Conservation (phyloP, 2,797 vertebrate species). For the Philypnodon macrostomus region DNA sequence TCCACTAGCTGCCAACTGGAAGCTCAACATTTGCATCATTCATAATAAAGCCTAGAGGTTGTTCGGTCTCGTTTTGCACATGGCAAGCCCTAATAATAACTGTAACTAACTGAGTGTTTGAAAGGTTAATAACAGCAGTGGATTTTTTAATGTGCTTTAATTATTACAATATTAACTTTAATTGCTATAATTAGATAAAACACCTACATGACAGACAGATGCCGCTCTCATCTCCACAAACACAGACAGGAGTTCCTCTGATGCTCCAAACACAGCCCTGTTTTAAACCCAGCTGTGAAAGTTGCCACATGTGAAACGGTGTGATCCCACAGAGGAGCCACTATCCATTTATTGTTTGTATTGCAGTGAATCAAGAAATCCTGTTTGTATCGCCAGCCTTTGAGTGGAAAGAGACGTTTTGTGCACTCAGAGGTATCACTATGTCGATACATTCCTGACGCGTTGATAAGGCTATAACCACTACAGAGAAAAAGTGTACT, state of each 20-base stretch:
- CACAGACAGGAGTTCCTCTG: slow-evolving; percentile 29
- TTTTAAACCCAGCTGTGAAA: slow-evolving; percentile 38
- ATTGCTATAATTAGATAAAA: slow-evolving; percentile 45
- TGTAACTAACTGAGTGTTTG: no score
- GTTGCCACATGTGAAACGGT: slow-evolving; percentile 28
- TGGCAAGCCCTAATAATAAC: not conserved
- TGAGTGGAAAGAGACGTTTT: slow-evolving; percentile 30
- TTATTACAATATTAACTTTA: slow-evolving; percentile 34
- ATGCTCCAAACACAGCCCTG: slow-evolving; percentile 21
- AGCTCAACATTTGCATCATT: not conserved
- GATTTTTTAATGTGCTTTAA: slow-evolving; percentile 37
- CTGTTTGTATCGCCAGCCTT: slow-evolving; percentile 20
- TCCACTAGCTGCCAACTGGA: no score
- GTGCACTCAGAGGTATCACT: slow-evolving; percentile 28
- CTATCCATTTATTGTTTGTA: slow-evolving; percentile 52
- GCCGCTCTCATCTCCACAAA: slow-evolving; percentile 38
- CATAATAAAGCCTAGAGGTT: slow-evolving; percentile 2
- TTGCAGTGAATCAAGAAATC: slow-evolving; percentile 49
- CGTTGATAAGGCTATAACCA: slow-evolving; percentile 37
- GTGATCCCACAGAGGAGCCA: slow-evolving; percentile 29
- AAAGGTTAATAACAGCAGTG: slow-evolving; percentile 31
- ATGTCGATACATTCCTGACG: slow-evolving; percentile 50
- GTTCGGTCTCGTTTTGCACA: not conserved
- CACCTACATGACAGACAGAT: slow-evolving; percentile 19
- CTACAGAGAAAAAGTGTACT: slow-evolving; percentile 25